phyloP scores from a whole-genome alignment of 1,140 invertebrate genomes.

The Bombus superbus region DNA sequence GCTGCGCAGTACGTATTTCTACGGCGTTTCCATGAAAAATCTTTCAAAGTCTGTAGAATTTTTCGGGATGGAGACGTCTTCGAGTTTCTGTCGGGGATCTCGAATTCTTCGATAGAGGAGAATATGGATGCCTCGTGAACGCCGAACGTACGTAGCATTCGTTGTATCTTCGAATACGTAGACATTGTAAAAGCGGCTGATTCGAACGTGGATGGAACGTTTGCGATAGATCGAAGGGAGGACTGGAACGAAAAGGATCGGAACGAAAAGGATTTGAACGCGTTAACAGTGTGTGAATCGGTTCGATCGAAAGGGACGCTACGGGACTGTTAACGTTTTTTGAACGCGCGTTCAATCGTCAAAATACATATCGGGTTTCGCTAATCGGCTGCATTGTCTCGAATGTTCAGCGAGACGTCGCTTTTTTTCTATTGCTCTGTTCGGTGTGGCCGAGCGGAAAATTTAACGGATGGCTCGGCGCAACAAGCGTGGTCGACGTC shows the following conservation, averaged over 20 bases:
- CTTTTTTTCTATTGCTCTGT: too few species aligned
- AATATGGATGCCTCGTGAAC: not conserved
- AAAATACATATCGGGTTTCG: not conserved
- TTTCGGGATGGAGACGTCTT: not conserved
- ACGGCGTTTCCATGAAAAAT: not conserved
- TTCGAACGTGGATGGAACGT: too few species aligned
- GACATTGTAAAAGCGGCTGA: too few species aligned
- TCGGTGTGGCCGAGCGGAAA: not conserved
- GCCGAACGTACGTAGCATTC: too few species aligned
- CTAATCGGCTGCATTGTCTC: not conserved
- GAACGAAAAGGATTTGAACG: too few species aligned
- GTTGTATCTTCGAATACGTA: too few species aligned
- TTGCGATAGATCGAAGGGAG: too few species aligned
- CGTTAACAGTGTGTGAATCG: not conserved
- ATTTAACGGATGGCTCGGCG: too few species aligned
- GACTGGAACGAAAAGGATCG: too few species aligned
- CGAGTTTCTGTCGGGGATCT: slow-evolving; percentile 17
- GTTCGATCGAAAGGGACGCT: not conserved
- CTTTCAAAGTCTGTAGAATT: not conserved
- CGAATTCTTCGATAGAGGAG: not conserved
- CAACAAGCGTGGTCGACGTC: not conserved
- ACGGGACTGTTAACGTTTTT: not conserved
- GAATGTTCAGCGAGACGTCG: not conserved
- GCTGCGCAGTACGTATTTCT: not conserved
- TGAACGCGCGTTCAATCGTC: not conserved